Conservation (phyloP, 2,888 invertebrate genomes). For the Campaea margaritaria region DNA sequence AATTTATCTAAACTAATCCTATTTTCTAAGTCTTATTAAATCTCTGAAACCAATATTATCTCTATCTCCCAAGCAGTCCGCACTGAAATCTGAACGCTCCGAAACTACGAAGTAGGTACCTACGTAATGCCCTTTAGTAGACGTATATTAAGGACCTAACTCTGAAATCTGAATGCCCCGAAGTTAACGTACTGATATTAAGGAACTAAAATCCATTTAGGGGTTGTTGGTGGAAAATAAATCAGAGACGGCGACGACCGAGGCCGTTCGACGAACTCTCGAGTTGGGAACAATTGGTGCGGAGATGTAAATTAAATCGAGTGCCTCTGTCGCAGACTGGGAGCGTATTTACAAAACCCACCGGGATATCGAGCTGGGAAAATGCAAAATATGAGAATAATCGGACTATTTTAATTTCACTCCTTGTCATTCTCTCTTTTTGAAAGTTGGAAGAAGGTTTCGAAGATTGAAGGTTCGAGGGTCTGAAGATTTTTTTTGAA, state of each 20-base stretch:
- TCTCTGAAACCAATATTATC: not conserved
- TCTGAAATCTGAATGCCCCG: slow-evolving; percentile 21
- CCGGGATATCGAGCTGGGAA: not conserved
- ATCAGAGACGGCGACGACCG: slow-evolving; percentile 67
- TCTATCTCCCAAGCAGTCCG: not conserved
- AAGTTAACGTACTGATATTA: slow-evolving; percentile 60
- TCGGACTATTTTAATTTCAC: not conserved
- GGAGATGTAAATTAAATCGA: slow-evolving; percentile 83
- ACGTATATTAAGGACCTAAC: too few relatives aligned
- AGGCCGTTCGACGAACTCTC: slow-evolving; percentile 73
- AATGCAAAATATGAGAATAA: not conserved
- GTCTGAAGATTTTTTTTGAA: too few relatives aligned
- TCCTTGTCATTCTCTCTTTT: not conserved
- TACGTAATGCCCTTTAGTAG: too few relatives aligned
- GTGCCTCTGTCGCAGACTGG: slow-evolving; percentile 61
- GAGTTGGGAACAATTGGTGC: slow-evolving; percentile 75
- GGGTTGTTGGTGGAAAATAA: slow-evolving; percentile 74
- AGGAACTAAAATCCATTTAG: slow-evolving; percentile 73
- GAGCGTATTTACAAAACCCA: slow-evolving; percentile 25
- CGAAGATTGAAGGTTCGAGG: too few relatives aligned
- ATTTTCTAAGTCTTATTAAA: not conserved
- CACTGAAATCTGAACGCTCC: not conserved
- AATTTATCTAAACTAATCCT: not conserved
- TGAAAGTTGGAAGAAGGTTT: too few relatives aligned
- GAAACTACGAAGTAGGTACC: slow-evolving; percentile 5